Percentiles rank a stretch among this genome's conserved stretches.
Conservation (phyloP, 2,113 vertebrate species). For the Actenoides hombroni region DNA sequence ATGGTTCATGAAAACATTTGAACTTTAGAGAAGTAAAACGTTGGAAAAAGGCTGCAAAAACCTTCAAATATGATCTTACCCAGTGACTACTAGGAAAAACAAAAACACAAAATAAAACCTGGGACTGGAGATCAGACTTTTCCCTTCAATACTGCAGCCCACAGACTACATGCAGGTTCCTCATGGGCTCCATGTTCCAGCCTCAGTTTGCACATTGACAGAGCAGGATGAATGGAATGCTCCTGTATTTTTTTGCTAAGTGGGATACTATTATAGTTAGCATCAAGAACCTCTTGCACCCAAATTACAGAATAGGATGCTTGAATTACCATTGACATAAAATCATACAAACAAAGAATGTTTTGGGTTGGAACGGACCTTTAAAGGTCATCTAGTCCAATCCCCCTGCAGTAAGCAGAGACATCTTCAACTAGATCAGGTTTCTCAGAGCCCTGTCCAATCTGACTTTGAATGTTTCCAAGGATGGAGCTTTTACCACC, state of each 20-base stretch:
- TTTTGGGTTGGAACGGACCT: background rate
- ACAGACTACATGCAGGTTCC: background rate
- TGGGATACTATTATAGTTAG: background rate
- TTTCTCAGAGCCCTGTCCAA: background rate
- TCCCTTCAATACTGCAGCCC: background rate
- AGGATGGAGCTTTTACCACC: background rate
- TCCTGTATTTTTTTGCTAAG: background rate
- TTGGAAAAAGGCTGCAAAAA: background rate
- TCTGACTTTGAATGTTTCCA: background rate
- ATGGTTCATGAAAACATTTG: background rate
- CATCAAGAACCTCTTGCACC: background rate
- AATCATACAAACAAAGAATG: background rate
- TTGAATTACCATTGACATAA: background rate
- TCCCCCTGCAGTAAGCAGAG: background rate
- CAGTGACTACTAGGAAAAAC: background rate
- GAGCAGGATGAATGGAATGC: fast-evolving
- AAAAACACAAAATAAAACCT: background rate
- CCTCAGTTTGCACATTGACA: background rate
- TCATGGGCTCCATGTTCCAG: background rate
- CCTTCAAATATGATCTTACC: background rate
- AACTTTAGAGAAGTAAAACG: background rate
- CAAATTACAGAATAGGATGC: background rate
- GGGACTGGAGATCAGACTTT: background rate
- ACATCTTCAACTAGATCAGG: background rate
- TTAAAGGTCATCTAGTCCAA: background rate